phyloP scores from a whole-genome alignment of 1,140 invertebrate genomes.

The Zaprionus camerounensis region DNA sequence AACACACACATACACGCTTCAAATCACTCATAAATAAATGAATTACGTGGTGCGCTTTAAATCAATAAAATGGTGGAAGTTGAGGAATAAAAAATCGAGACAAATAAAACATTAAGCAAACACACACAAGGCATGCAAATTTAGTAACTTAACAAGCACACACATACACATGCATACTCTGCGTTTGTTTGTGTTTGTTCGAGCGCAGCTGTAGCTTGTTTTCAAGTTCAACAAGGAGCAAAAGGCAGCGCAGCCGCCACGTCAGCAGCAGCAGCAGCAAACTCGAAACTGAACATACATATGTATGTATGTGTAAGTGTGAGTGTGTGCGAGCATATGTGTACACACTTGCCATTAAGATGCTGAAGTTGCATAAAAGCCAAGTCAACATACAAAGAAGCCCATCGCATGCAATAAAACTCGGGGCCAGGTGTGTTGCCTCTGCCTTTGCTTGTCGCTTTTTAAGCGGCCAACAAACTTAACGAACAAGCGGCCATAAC shows the following conservation, averaged over 20 bases:
- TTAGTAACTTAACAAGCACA: conserved; percentile 12
- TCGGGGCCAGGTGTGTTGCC: conserved; percentile 36
- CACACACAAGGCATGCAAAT: conserved; percentile 12
- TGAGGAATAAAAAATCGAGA: not conserved
- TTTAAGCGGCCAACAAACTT: conserved; percentile 33
- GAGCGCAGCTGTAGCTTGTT: conserved; percentile 31
- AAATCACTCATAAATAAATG: conserved; percentile 11
- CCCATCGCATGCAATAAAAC: conserved; percentile 51
- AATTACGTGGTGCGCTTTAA: conserved; percentile 4
- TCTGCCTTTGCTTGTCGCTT: conserved; percentile 8
- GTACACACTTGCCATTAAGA: conserved; percentile 49
- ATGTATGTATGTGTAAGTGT: conserved; percentile 3
- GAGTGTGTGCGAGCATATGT: conserved; percentile 12
- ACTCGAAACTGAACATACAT: not conserved
- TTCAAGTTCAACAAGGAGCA: conserved; percentile 52
- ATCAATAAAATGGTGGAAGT: not conserved
- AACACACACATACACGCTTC: not conserved
- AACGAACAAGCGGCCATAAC: conserved; percentile 48
- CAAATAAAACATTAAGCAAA: not conserved
- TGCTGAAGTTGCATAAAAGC: conserved; percentile 68
- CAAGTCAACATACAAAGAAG: conserved; percentile 45
- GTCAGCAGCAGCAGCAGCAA: conserved; percentile 26
- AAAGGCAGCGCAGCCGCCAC: conserved; percentile 1
- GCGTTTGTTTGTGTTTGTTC: not conserved
- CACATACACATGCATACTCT: not conserved